phyloP scores from a whole-genome alignment of 2,113 vertebrate species.

The sheep (Ovis aries) region ARS-UI_Ramb_v3.0 NC_056055.1:112530001-112530500 shows the following conservation, averaged over 20 bases:
- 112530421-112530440: not conserved
- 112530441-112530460: not conserved
- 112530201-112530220: not conserved
- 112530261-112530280: not conserved
- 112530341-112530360: not conserved
- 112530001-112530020: not conserved
- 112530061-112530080: not conserved
- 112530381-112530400: not conserved
- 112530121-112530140: not conserved
- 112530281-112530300: not conserved
- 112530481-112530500: too few relatives aligned
- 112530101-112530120: not conserved
- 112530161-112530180: not conserved
- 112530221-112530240: not conserved
- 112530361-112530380: not conserved
- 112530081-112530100: not conserved
- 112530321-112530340: not conserved
- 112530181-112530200: not conserved
- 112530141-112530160: not conserved
- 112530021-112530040: not conserved
- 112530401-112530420: not conserved
- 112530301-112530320: fast-evolving
- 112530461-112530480: not conserved
- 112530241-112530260: not conserved
- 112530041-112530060: not conserved